Base-by-base conservation (phyloP, 2,888 invertebrate genomes). In the Campoplex nolae region DNA sequence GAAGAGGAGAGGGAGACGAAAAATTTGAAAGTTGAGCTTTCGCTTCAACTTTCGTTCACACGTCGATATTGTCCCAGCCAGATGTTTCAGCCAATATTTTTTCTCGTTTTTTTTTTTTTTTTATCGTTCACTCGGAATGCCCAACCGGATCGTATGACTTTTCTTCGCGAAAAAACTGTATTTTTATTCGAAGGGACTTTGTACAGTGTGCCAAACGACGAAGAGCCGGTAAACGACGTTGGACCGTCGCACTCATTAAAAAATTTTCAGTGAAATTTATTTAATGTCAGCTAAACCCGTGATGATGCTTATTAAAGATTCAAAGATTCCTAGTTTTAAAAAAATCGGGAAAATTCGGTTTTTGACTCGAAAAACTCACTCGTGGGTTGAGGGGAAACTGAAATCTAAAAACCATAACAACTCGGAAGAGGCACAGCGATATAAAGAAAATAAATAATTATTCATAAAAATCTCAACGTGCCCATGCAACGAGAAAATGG, bases 1-100 rank as follows among this genome's bases (percentile, higher is more conserved):
- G 3, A 9, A 82, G 67, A 74, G 58, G 70, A 74, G 45, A 45
- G 42, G 74, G 68, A 79, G 45, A n/a, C 11, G 79, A 35, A 42
- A 13, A 45, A 62, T 62, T 62, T 62, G 54, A 58, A 68, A 65
- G 56, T 77, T 58, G 73, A 73, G 81, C 82, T 83, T 83, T 79
- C 54, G 75, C 75, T 75, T 82, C 83, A 86, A 86, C 83, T 80
- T 86, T 86, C 76, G 45, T 83, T 83, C 86, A 71, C 76, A 79
- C 83, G 70, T 86, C 79, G 86, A 86, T 83, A 86, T 83, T 74
- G 62, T 42, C n/a, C 74, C 58, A 16, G 75, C 86, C 86, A 86
- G 86, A 83, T 86, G 86, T 86, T 79, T 56, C 86, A 56, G 86
- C 71, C 75, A 71, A 71, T 74, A 56, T 58, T 73, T 38, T 48